These are phyloP conservation scores for Dusona sp. DNA, from an alignment of 2,888 invertebrate genomes.

Conservation along the genomic window DNA sequence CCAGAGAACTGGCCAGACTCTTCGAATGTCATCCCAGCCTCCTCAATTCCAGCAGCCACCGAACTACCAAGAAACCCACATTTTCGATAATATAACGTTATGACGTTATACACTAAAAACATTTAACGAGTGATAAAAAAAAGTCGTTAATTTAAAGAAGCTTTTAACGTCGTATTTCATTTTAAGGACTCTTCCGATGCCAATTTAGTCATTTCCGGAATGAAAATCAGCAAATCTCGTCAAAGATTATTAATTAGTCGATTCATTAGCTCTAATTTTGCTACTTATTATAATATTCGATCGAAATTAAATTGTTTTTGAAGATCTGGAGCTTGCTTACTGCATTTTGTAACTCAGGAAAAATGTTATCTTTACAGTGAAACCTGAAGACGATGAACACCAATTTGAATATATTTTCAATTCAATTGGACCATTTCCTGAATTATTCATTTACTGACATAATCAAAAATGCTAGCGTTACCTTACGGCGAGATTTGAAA, in stretches of 20 bases:
- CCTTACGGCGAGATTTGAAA: not conserved
- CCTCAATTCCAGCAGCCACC: slow-evolving; percentile 22
- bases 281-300: not conserved
- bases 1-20: slow-evolving; percentile 60
- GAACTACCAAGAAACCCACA: not conserved
- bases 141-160: not conserved
- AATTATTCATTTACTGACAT: not conserved
- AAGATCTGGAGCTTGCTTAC: not conserved
- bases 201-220: not conserved
- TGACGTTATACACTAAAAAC: no score
- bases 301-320: not conserved
- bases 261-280: not conserved
- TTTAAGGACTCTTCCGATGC: not conserved
- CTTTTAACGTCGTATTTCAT: not conserved
- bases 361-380: not conserved
- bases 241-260: not conserved
- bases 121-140: not conserved
- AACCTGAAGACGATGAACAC: not conserved
- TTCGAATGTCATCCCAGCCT: slow-evolving; percentile 55
- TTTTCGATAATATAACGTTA: slow-evolving; percentile 7
- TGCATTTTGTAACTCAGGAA: not conserved
- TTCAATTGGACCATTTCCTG: not conserved
- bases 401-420: not conserved
- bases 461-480: not conserved
- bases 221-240: not conserved